Base-by-base conservation (phyloP, 2,888 invertebrate genomes). In the Mesoligia furuncula region DNA sequence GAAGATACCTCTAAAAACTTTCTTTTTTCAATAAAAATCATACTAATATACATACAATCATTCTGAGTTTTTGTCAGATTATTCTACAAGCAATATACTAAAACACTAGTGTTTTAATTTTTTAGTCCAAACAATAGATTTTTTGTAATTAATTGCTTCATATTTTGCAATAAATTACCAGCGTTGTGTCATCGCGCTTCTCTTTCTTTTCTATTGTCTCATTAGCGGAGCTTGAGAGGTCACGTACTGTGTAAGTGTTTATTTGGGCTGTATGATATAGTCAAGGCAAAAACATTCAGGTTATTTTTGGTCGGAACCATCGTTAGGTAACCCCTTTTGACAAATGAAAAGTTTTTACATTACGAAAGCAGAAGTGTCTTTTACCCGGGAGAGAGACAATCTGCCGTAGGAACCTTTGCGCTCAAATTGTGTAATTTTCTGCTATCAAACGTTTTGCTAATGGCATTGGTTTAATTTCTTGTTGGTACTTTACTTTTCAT, bases 281-380 rank as follows among this genome's bases (percentile, higher is more conserved):
- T 36, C 36, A 71, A 59, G 72, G 59, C 17, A 39, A 62, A 73
- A 62, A 13, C 31, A 36, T 24, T 48, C 8, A n/a, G 24, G 36
- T 67, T 31, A 69, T 48, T 27, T 48, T 59, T 59, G 57, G 57
- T 20, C 48, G n/a, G 39, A 39, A 20, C 17, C 64, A 51, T 24
- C 65, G 17, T 73, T 51, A n/a, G n/a, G n/a, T n/a, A 59, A 59
- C 27, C 77, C 42, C 51, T 42, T 61, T n/a, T 54, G 42, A 31
- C 5, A 62, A 62, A 45, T 27, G 66, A 73, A 77, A 79, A 79
- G 51, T 73, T 79, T 73, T 66, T 51, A 61, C 51, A 61, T 73
- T 54, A 0, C 15, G 9, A 31, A 59, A 45, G 27, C 36, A 42
- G 54, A 79, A 79, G 51, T 54, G 59, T 42, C 5, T 31, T 65